Evolutionary conservation across 2,888 invertebrate species (phyloP), one percentile per base, ranked within the genome.

Genomic region (Macaria liturata): DNA sequence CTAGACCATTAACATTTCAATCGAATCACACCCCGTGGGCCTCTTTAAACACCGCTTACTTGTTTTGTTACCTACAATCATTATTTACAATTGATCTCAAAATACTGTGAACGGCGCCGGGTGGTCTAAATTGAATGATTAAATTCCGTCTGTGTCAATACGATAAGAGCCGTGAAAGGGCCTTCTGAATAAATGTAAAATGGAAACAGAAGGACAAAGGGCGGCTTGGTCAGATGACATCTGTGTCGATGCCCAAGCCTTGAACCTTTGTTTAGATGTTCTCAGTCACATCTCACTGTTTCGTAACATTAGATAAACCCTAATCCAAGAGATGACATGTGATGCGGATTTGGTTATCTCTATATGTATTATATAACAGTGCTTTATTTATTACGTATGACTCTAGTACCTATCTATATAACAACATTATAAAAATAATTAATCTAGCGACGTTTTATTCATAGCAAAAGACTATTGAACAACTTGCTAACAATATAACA

Each of bases 91-190:
- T 65, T 59, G 61, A 63, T 64, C 55, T 62, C 54, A 64, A 65
- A 74, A 78, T 75, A 81, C 82, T 77, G 78, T 77, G 78, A 78
- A 82, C 79, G n/a, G 42, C 48, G 31, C 9, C 75, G 72, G 78
- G 68, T 71, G 69, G 71, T 67, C 75, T 73, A 80, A 83, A 86
- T 85, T 83, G 83, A 81, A 79, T 83, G 84, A 84, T 86, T 86
- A 83, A 82, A 81, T 77, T 76, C 75, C 71, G 79, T 75, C 85
- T 88, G 85, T 80, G 84, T 81, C 86, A 86, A 88, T 86, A 84
- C 76, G 88, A 90, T 89, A 89, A 88, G 83, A 81, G 78, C 77
- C 76, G 78, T 74, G 81, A 83, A 84, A 80, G 78, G 80, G 73
- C 70, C 71, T 72, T 68, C 68, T 72, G 67, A 75, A 73, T 78